Percentiles rank a stretch among this genome's conserved stretches.
These are phyloP conservation scores for Laspeyria flexula DNA, from an alignment of 2,888 invertebrate species.

Conservation along the genomic window DNA sequence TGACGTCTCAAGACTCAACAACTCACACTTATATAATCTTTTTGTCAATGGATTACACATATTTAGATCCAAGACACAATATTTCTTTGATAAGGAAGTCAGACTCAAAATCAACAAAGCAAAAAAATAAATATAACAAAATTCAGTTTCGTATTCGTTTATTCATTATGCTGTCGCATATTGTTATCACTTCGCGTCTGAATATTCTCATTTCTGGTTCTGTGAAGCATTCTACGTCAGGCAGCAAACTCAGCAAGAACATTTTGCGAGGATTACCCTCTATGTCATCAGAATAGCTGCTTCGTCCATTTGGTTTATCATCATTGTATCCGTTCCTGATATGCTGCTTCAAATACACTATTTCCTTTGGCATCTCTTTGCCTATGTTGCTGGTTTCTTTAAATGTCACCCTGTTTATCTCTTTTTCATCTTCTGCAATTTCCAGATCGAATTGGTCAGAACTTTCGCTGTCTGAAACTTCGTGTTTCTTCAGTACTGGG, in stretches of 20 bases:
- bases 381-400: constrained; percentile 8
- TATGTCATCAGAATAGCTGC: constrained; percentile 27
- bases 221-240: constrained; percentile 46
- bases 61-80: too few species aligned
- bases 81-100: too few species aligned
- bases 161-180: constrained; percentile 45
- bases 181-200: constrained; percentile 39
- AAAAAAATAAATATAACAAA: not conserved
- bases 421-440: constrained; percentile 5
- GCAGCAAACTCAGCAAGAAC: constrained; percentile 48
- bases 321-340: constrained; percentile 1
- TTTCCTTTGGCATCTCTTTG: constrained; percentile 9
- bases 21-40: too few species aligned
- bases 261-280: constrained; percentile 46
- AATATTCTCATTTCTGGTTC: constrained; percentile 50
- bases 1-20: too few species aligned
- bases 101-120: too few species aligned
- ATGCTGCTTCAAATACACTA: constrained; percentile 3
- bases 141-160: constrained; percentile 21
- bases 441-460: constrained; percentile 18
- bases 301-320: constrained; percentile 5
- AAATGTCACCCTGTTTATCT: constrained; percentile 4
- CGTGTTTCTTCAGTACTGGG: constrained; percentile 10
- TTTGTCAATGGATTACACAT: too few species aligned
- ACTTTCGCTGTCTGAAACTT: constrained; percentile 25